Base-by-base conservation (phyloP, 2,797 vertebrate genomes). In the Alfaro cultratus region DNA sequence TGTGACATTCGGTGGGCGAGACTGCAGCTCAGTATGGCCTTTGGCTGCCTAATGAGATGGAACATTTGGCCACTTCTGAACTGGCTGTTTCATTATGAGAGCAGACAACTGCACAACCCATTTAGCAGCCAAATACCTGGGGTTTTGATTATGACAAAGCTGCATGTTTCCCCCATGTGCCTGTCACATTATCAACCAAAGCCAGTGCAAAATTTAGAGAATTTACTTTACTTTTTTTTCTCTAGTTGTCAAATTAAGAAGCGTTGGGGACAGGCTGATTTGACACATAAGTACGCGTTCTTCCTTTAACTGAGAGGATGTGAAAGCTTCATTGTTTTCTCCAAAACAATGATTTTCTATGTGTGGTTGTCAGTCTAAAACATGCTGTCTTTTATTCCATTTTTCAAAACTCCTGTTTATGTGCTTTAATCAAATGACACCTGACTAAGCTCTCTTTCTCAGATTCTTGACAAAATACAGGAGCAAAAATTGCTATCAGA, bases 41-140 rank as follows among this genome's bases (percentile, higher is more conserved):
- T 85, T 87, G 85, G 90, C 87, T 91, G 88, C 39, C 88, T 91
- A 92, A 92, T 89, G 92, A 89, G 78, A 88, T 26, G 79, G 78
- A 92, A 89, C 92, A 88, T 91, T 90, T 89, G 83, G 75, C 85
- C 88, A 80, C n/a, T 88, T 91, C 78, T 86, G 88, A 90, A 88
- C 85, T 72, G 79, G 86, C 83, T 87, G 81, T 83, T 92, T 91
- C 81, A 85, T 91, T 90, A 89, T 89, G 84, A 87, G 82, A 90
- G 85, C 83, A 84, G 85, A 90, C 85, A 81, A 90, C 79, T 87
- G 84, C 81, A 78, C 80, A 91, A 81, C 62, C 81, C 86, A 89
- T 92, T 91, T 83, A 90, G 87, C 87, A 88, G 87, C 85, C 90
- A 90, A 92, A 89, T 87, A 91, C 86, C 87, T 92, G 86, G 86